A percentile compares a stretch with the other conserved stretches of the same genome.
These are phyloP conservation scores for Emydura subglobosa DNA, from an alignment of 2,113 vertebrate species.

Conservation along the genomic window DNA sequence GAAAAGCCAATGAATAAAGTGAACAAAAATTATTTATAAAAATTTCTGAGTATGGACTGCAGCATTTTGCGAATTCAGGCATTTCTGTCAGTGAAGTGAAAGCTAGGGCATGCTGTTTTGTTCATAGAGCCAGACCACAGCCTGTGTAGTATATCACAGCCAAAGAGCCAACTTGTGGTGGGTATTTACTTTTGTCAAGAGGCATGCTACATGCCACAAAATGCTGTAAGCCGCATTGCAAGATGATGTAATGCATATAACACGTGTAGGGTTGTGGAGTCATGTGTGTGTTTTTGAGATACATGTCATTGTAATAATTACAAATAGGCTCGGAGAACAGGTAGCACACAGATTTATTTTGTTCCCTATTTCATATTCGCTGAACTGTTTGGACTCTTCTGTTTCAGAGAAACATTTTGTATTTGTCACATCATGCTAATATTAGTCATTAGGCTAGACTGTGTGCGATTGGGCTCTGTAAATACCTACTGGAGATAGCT, in stretches of 20 bases:
- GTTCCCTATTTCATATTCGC: conserved; percentile 16
- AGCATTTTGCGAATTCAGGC: neutral
- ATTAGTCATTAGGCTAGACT: conserved; percentile 45
- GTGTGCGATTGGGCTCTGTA: conserved; percentile 2
- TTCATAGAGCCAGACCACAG: neutral
- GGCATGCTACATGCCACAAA: neutral
- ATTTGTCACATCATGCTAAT: conserved; percentile 46
- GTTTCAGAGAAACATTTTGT: conserved; percentile 44
- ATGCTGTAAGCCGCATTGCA: fast-evolving
- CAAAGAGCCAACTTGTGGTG: neutral
- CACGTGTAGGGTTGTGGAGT: neutral
- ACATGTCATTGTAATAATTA: neutral
- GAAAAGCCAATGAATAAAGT: neutral
- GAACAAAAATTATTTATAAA: neutral
- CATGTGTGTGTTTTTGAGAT: conserved; percentile 15
- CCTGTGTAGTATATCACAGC: neutral
- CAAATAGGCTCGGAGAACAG: neutral
- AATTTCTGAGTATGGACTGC: too few species aligned
- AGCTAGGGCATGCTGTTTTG: fast-evolving
- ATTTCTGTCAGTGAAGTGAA: neutral
- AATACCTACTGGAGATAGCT: conserved; percentile 16
- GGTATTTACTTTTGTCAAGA: neutral
- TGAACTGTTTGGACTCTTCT: conserved; percentile 26
- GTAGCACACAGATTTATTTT: neutral
- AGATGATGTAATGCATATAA: neutral